Base-by-base conservation (phyloP, 2,113 vertebrate species). In the Ochotona curzoniae region DNA sequence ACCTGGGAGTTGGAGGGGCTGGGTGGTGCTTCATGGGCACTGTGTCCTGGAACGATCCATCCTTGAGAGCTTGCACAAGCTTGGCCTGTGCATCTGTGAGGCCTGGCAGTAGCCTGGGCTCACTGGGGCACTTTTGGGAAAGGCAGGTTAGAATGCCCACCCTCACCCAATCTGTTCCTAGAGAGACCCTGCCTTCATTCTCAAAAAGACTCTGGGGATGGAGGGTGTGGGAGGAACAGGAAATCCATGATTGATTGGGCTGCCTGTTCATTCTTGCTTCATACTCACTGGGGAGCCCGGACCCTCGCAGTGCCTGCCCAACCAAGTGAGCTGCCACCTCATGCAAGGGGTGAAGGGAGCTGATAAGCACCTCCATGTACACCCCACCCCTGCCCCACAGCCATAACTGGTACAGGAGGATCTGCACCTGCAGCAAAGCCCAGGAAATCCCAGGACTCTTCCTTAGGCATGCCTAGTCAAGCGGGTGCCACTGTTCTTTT, bases 401-500 rank as follows among this genome's bases (percentile, higher is more conserved):
- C 71, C 32, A 7, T 30, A 17, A 14, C 35, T 49, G 7, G 23
- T n/a, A 2, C 17, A 35, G 54, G 54, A 71, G 26, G 30, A 35
- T 17, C 32, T 38, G 1, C 5, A 1, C 25, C n/a, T 32, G 20
- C 30, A 69, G 47, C 1, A 30, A 80, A 51, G 4, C 10, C 7
- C 3, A 49, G 69, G 57, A 60, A 20, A 9, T 6, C 21, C 66
- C 66, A 54, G 8, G 23, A 35, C 18, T 26, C 35, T 66, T 81
- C 47, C 81, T 63, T 23, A n/a, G 11, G 30, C 18, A 14, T 15
- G 57, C 35, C 44, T 61, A 32, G 32, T 96, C 73, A 97, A 38
- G 8, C 49, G 64, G 57, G 26, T 61, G 61, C 23, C 26, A 79
- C 73, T 32, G 88, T 14, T 97, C 49, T 98, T 94, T 98, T 98